These are phyloP conservation scores for Physeter macrocephalus DNA, from an alignment of 2,113 vertebrate species.

Conservation along the genomic window DNA sequence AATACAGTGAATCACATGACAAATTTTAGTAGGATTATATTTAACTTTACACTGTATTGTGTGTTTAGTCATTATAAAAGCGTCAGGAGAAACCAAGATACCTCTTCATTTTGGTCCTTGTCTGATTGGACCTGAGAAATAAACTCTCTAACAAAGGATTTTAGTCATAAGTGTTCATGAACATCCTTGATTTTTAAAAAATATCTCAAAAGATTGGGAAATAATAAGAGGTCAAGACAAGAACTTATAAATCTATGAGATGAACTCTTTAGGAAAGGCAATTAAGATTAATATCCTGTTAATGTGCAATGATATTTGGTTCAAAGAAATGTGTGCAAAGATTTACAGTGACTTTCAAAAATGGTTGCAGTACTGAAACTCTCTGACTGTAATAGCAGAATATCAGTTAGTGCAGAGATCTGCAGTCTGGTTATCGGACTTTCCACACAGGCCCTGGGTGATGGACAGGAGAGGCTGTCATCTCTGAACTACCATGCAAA, in stretches of 20 bases:
- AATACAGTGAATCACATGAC: constrained; percentile 27
- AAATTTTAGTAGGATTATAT: neutral
- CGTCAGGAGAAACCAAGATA: constrained; percentile 16
- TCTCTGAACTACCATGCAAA: neutral
- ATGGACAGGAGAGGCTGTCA: neutral
- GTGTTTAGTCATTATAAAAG: constrained; percentile 22
- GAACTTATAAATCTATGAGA: neutral
- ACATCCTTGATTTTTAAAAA: neutral
- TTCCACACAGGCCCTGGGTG: neutral
- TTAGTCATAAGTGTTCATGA: neutral
- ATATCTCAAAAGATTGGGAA: constrained; percentile 8
- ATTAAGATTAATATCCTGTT: constrained; percentile 24
- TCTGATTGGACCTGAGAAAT: neutral
- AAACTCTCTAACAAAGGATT: neutral
- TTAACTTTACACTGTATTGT: constrained; percentile 42
- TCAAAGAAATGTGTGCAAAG: neutral
- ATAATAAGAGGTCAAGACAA: constrained; percentile 28
- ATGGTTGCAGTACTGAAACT: neutral
- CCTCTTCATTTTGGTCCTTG: constrained; percentile 48
- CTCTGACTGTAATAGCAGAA: neutral
- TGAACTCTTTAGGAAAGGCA: constrained; percentile 39
- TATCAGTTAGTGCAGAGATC: too few species aligned
- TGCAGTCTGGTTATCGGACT: neutral
- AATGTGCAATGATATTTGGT: neutral
- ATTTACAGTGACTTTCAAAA: neutral